Percentiles rank a stretch among this genome's conserved stretches.
These are phyloP conservation scores for Drosophila murphyi DNA, from an alignment of 1,140 invertebrate species.

Conservation along the genomic window DNA sequence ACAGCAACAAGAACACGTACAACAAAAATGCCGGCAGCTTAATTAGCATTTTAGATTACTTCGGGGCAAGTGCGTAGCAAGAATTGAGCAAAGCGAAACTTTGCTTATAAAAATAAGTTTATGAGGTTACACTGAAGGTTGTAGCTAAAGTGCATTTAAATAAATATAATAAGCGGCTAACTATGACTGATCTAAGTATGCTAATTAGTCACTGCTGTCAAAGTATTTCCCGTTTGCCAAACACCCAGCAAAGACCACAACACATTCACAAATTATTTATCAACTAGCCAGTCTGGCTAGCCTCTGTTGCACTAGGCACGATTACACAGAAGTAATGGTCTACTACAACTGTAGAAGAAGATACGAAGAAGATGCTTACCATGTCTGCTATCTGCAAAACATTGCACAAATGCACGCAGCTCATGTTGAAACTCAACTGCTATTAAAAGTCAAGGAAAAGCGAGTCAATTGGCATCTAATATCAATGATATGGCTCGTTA, in stretches of 20 bases:
- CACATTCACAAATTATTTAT: slow-evolving; percentile 65
- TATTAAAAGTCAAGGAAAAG: slow-evolving; percentile 72
- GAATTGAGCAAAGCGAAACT: slow-evolving; percentile 43
- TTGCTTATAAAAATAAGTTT: slow-evolving; percentile 30
- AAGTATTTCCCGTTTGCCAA: slow-evolving; percentile 64
- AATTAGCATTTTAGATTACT: slow-evolving; percentile 82
- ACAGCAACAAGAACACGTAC: slow-evolving; percentile 31
- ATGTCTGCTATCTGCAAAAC: slow-evolving; percentile 72
- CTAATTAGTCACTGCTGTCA: slow-evolving; percentile 59
- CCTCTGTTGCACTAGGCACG: neutral
- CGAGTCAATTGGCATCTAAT: slow-evolving; percentile 52
- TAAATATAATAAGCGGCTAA: slow-evolving; percentile 46
- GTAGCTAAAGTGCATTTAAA: slow-evolving; percentile 46
- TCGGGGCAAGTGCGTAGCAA: slow-evolving; percentile 66
- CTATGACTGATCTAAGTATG: slow-evolving; percentile 43
- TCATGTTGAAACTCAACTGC: slow-evolving; percentile 76
- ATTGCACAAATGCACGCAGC: slow-evolving; percentile 79
- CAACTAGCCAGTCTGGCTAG: slow-evolving; percentile 55
- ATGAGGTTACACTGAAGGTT: slow-evolving; percentile 46
- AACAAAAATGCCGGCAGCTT: slow-evolving; percentile 76
- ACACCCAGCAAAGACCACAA: slow-evolving; percentile 40
- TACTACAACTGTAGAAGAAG: neutral
- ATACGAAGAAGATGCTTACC: slow-evolving; percentile 35
- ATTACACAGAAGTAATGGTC: neutral
- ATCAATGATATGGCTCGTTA: slow-evolving; percentile 51